Conservation (phyloP, 2,888 invertebrate genomes). For the Tinea semifulvella region DNA sequence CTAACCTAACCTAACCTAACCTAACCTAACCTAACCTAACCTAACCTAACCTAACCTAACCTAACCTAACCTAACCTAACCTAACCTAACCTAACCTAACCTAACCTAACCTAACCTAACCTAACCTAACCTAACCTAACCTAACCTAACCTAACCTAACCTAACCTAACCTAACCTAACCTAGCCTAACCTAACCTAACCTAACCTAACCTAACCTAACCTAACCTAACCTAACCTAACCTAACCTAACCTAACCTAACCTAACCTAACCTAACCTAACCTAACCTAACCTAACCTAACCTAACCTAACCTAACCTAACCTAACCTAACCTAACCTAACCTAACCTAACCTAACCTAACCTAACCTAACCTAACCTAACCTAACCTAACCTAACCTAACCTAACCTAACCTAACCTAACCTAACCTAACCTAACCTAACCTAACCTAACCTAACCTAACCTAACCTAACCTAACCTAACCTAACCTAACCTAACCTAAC, state of each 20-base stretch:
- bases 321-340: slow-evolving; percentile 17
- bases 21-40: slow-evolving; percentile 15
- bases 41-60: slow-evolving; percentile 13
- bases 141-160: slow-evolving; percentile 16
- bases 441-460: slow-evolving; percentile 15
- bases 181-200: slow-evolving; percentile 15
- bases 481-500: slow-evolving; percentile 16
- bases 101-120: slow-evolving; percentile 16
- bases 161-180: slow-evolving; percentile 16
- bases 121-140: slow-evolving; percentile 16
- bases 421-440: slow-evolving; percentile 17
- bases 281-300: slow-evolving; percentile 17
- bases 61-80: slow-evolving; percentile 13
- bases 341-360: slow-evolving; percentile 16
- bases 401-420: slow-evolving; percentile 16
- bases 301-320: slow-evolving; percentile 18
- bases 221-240: slow-evolving; percentile 16
- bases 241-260: slow-evolving; percentile 16
- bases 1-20: slow-evolving; percentile 16
- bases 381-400: slow-evolving; percentile 16
- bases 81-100: slow-evolving; percentile 15
- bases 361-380: slow-evolving; percentile 16
- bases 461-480: slow-evolving; percentile 16
- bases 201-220: slow-evolving; percentile 16
- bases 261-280: slow-evolving; percentile 16